phyloP scores from a whole-genome alignment of 1,140 invertebrate species.

The Hyles vespertilio region DNA sequence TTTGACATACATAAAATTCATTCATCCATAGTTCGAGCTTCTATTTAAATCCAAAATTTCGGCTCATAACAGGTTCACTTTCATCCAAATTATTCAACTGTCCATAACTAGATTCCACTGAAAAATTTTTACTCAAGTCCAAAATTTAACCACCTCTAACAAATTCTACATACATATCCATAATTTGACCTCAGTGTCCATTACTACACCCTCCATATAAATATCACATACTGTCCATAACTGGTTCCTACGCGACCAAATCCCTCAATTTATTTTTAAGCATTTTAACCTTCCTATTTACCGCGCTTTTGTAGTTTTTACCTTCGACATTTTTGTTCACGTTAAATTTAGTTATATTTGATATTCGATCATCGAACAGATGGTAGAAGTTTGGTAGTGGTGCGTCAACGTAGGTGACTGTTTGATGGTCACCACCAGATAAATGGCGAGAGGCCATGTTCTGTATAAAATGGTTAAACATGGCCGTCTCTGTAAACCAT shows the following conservation, averaged over 20 bases:
- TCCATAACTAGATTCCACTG: too few relatives aligned
- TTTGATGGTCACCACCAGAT: slow-evolving; percentile 1
- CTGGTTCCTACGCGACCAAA: slow-evolving; percentile 48
- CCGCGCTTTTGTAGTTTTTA: slow-evolving; percentile 58
- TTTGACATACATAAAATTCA: too few relatives aligned
- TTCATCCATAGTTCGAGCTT: too few relatives aligned
- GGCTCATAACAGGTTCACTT: too few relatives aligned
- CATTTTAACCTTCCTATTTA: slow-evolving; percentile 67
- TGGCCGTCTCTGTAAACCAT: slow-evolving; percentile 90
- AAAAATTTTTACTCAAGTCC: too few relatives aligned
- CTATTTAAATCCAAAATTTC: too few relatives aligned
- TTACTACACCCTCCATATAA: too few relatives aligned
- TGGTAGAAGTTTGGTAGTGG: slow-evolving; percentile 64
- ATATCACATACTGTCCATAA: not conserved
- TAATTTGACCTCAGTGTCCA: too few relatives aligned
- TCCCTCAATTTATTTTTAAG: slow-evolving; percentile 67
- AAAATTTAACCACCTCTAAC: too few relatives aligned
- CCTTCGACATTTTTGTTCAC: slow-evolving; percentile 23
- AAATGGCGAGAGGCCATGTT: slow-evolving; percentile 39
- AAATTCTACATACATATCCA: too few relatives aligned
- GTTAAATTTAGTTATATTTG: slow-evolving; percentile 33
- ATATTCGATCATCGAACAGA: slow-evolving; percentile 59
- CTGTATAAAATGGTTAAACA: slow-evolving; percentile 79
- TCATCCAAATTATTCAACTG: too few relatives aligned
- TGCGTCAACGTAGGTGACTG: slow-evolving; percentile 37